Evolutionary conservation across 2,113 vertebrate genomes (phyloP), one percentile per base, ranked within the genome.

Genomic region (Thymallus thymallus): DNA sequence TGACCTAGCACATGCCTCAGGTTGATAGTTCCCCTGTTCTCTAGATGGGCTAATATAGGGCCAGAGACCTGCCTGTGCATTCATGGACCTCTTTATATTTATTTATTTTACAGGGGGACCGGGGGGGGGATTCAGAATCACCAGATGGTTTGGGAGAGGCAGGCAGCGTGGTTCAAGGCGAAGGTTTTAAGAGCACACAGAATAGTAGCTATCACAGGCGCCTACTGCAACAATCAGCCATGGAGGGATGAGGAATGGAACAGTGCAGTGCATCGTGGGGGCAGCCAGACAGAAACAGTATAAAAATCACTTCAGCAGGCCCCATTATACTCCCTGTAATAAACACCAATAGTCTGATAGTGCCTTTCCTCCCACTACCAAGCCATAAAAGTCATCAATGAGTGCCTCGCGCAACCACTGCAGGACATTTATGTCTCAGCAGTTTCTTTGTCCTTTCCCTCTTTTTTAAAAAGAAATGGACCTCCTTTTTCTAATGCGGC

Each of bases 341-440:
- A 91, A 90, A 91, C 83, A 84, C 74, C 84, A 90, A 91, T 90
- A 89, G 87, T 87, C 87, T 88, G 86, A 89, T 88, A 90, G 88
- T 77, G 76, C 69, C 87, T 76, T 83, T 85, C 81, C 81, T 88
- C 83, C 88, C 84, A 91, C 84, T 91, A 82, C 79, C 85, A 79
- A 84, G 87, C 85, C 75, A 91, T 91, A 87, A 91, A 92, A 88
- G 91, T 92, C 89, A 85, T 73, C 78, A 82, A 63, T 86, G 87
- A 92, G 86, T 79, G 81, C 79, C 41, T 51, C 48, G 48, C 48
- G 78, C 72, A 73, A 73, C 75, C 70, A 51, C 82, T 81, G 85
- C 84, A 75, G 76, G 77, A 87, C 87, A 88, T 90, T 87, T 88
- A 89, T 87, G 80, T 88, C 72, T 30, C 9, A 75, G 70, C 86